Conservation (phyloP, 2,888 invertebrate species). For the Nysson spinosus region DNA sequence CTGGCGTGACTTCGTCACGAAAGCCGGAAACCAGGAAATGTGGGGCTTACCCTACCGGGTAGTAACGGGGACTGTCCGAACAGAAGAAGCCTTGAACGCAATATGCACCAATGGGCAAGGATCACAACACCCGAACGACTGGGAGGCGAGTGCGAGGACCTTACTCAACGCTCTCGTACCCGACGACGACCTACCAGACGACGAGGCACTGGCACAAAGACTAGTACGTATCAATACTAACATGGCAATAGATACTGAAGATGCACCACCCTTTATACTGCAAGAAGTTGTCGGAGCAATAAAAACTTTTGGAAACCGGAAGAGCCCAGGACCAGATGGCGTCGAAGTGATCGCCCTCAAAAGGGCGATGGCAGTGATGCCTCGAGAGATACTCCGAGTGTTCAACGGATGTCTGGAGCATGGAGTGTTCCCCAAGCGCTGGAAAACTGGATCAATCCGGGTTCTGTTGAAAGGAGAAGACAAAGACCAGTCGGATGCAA, state of each 20-base stretch:
- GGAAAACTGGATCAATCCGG: constrained; percentile 25
- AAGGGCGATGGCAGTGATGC: background rate
- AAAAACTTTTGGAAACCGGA: background rate
- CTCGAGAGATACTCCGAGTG: constrained; percentile 1
- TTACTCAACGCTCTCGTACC: background rate
- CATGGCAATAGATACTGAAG: background rate
- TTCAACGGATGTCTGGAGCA: constrained; percentile 28
- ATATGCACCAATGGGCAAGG: too few relatives aligned
- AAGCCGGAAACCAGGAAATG: too few relatives aligned
- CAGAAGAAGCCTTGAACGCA: too few relatives aligned
- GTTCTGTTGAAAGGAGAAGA: constrained; percentile 2
- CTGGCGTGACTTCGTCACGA: background rate
- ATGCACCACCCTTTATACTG: background rate
- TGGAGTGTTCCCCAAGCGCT: constrained; percentile 21
- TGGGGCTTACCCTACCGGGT: too few relatives aligned
- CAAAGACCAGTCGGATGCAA: background rate
- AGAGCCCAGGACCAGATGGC: background rate
- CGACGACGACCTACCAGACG: too few relatives aligned
- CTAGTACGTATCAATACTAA: background rate
- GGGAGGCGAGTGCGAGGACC: background rate
- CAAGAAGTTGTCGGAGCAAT: background rate
- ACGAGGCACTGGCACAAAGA: background rate
- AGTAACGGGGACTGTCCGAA: too few relatives aligned
- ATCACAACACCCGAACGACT: too few relatives aligned
- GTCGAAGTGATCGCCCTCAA: background rate